Percentiles rank a stretch among this genome's conserved stretches.
Conservation (phyloP, 2,797 vertebrate species). For the Mus minutoides region DNA sequence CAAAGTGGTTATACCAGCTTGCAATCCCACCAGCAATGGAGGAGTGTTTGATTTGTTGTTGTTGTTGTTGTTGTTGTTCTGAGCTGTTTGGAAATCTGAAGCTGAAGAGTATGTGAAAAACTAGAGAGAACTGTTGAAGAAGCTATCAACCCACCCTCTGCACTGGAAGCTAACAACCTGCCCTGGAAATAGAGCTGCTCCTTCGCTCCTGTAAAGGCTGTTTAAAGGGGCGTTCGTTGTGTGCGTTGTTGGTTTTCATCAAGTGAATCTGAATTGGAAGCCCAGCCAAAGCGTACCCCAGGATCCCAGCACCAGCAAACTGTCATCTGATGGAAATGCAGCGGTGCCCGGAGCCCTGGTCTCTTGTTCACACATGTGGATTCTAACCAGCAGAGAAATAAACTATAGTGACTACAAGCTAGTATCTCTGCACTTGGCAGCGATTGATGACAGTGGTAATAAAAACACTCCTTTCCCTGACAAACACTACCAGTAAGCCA, state of each 20-base stretch:
- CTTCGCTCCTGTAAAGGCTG: not conserved
- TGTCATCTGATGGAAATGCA: constrained; percentile 56
- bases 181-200: not conserved
- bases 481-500: constrained; percentile 77
- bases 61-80: not conserved
- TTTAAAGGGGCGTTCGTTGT: not conserved
- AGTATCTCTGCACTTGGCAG: constrained; percentile 54
- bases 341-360: constrained; percentile 55
- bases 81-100: constrained; percentile 22
- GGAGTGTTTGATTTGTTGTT: not conserved
- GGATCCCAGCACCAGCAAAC: constrained; percentile 36
- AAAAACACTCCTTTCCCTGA: constrained; percentile 80
- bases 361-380: constrained; percentile 67
- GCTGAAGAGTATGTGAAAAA: not conserved
- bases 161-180: not conserved
- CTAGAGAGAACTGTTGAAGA: not conserved
- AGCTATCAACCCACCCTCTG: not conserved
- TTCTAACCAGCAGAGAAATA: constrained; percentile 72
- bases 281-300: constrained; percentile 55
- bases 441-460: constrained; percentile 83
- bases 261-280: constrained; percentile 57
- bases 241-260: constrained; percentile 50
- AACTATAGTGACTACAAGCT: constrained; percentile 68
- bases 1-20: too few relatives aligned
- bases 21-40: too few relatives aligned